Conservation (phyloP, 2,888 invertebrate genomes). For the Onthophagus sagittarius region DNA sequence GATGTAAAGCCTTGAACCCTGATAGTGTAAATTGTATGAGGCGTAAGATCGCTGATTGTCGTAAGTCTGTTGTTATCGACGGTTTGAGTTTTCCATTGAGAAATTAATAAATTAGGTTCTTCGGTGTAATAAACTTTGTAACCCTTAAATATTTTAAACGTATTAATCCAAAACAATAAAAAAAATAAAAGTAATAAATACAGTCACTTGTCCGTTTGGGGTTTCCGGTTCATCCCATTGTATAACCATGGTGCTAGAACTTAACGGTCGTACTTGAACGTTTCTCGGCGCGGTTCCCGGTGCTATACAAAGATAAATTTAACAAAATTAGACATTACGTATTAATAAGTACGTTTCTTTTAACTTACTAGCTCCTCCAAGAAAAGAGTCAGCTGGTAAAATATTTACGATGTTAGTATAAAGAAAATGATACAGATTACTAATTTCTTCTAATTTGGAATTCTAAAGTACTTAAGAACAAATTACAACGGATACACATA, state of each 20-base stretch:
- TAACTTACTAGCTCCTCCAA: conserved; percentile 60
- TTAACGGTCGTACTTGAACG: conserved; percentile 89
- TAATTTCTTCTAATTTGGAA: not conserved
- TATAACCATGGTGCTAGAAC: conserved; percentile 94
- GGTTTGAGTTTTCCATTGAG: conserved; percentile 90
- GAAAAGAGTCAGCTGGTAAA: conserved; percentile 47
- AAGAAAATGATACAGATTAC: not conserved
- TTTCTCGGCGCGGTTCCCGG: conserved; percentile 94
- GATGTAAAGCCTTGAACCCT: conserved; percentile 90
- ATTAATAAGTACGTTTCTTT: conserved; percentile 16
- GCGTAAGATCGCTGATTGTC: conserved; percentile 86
- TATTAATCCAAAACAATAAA: not conserved
- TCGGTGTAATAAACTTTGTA: conserved; percentile 97
- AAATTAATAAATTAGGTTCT: conserved; percentile 78
- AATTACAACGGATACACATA: not conserved
- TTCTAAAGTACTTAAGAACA: not conserved
- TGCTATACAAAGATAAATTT: conserved; percentile 55
- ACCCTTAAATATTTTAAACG: conserved; percentile 59
- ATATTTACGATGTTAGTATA: conserved; percentile 24
- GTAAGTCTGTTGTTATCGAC: conserved; percentile 91
- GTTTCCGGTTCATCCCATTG: conserved; percentile 98
- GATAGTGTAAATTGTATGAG: conserved; percentile 92
- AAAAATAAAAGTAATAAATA: conserved; percentile 50
- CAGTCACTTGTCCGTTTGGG: conserved; percentile 95
- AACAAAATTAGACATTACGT: not conserved